Base-by-base conservation (phyloP, 2,888 invertebrate genomes). In the Tenthredo livida region DNA sequence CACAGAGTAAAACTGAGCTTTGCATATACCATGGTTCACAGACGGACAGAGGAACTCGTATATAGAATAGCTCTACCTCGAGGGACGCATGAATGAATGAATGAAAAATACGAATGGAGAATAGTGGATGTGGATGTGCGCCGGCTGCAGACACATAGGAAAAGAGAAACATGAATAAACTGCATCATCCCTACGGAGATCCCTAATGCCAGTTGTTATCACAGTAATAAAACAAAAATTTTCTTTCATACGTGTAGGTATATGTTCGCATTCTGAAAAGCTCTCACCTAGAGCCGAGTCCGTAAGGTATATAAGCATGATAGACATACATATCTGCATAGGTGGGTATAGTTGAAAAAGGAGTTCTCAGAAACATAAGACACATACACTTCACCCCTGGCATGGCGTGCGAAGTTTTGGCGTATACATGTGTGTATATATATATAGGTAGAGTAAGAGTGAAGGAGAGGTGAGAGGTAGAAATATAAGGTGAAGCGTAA, bases 91-190 rank as follows among this genome's bases (percentile, higher is more conserved):
- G 84, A 78, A 80, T 80, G 80, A 80, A 80, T 61, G 80, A 54
- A 80, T 37, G 54, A 70, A 54, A 82, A 58, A 82, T 47, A 70
- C 33, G 82, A 67, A 83, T n/a, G 78, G 47, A 77, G 78, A 65
- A 67, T n/a, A 77, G 75, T 43, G 37, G 50, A 84, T 70, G 72
- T 70, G 50, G 70, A 37, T 72, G 50, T 21, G 15, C 21, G 25
- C 25, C 43, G 12, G 25, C 77, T 12, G 72, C 17, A 37, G 25
- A 29, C 54, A 77, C 40, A 75, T 72, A 72, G 65, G 33, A 84
- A 78, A 86, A 85, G 87, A 83, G 83, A 85, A 86, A 84, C 84
- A 86, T 87, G 89, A 89, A 89, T 88, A 89, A 88, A 84, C 87
- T 25, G 86, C 82, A 86, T 88, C 87, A 87, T 85, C 85, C 86